Conservation (phyloP, 2,797 vertebrate genomes). For the Syndactyla subalaris region DNA sequence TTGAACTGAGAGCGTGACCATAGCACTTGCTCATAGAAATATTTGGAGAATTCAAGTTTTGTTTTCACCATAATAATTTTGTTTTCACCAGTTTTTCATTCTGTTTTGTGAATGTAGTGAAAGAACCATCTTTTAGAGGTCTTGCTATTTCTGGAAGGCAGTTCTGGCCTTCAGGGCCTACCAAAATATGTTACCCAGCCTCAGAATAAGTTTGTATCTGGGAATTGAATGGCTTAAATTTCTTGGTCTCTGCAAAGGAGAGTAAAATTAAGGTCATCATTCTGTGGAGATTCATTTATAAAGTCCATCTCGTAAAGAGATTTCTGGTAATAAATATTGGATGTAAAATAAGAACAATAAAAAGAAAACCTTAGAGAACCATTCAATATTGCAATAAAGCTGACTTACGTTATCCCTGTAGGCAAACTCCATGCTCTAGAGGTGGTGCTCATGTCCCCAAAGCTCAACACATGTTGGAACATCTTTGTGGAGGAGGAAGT, state of each 20-base stretch:
- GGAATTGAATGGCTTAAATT: background rate
- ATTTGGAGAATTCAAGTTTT: background rate
- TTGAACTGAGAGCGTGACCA: background rate
- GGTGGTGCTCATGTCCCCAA: slow-evolving; percentile 61
- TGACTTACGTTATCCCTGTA: slow-evolving; percentile 60
- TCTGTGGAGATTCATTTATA: slow-evolving; percentile 34
- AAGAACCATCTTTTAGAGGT: background rate
- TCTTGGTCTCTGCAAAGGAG: slow-evolving; percentile 15
- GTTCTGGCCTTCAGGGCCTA: slow-evolving; percentile 28
- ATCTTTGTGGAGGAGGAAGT: slow-evolving; percentile 65
- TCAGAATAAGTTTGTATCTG: slow-evolving; percentile 14
- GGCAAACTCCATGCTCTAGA: slow-evolving; percentile 64
- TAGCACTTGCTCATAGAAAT: background rate
- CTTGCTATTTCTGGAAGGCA: slow-evolving; percentile 5
- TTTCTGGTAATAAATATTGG: background rate
- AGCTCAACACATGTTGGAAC: slow-evolving; percentile 60
- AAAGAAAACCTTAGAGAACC: slow-evolving; percentile 65
- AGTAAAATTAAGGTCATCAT: slow-evolving; percentile 28
- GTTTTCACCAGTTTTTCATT: background rate
- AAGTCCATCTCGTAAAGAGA: background rate
- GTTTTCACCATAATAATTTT: background rate
- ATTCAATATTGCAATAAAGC: slow-evolving; percentile 59
- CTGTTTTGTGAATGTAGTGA: background rate
- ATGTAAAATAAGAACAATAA: slow-evolving; percentile 68
- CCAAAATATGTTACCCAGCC: background rate